A percentile compares a stretch with the other conserved stretches of the same genome.
Conservation (phyloP, 1,140 invertebrate species). For the Brachionus plicatilis region DNA sequence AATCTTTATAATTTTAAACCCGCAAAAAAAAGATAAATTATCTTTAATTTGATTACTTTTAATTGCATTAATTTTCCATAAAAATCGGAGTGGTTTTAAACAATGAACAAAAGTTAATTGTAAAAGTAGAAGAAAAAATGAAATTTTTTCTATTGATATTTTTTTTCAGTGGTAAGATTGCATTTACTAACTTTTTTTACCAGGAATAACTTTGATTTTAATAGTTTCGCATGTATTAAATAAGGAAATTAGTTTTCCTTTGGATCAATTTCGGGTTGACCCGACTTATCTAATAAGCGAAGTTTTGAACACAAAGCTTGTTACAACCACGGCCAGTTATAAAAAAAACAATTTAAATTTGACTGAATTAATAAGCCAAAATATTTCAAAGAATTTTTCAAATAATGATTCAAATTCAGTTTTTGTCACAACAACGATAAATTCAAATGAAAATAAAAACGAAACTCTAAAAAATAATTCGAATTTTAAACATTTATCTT, state of each 20-base stretch:
- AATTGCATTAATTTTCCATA: background rate
- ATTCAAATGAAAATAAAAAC: background rate
- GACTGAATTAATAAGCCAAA: background rate
- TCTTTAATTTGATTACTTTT: background rate
- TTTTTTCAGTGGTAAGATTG: background rate
- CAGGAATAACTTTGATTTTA: background rate
- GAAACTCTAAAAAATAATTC: background rate
- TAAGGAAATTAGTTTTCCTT: background rate
- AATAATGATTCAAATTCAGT: background rate
- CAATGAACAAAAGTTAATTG: background rate
- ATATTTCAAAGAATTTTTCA: background rate
- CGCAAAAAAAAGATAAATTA: background rate
- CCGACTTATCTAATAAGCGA: background rate
- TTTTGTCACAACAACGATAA: background rate
- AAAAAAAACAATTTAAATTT: background rate
- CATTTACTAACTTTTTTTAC: background rate
- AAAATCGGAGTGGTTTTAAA: background rate
- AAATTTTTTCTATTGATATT: background rate
- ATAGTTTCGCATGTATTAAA: background rate
- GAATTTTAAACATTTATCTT: background rate
- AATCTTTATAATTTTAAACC: background rate
- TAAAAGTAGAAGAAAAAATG: background rate
- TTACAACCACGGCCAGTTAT: background rate
- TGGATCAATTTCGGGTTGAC: background rate
- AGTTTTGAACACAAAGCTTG: background rate